phyloP scores from a whole-genome alignment of 2,113 vertebrate genomes.

The Furnarius figulus region DNA sequence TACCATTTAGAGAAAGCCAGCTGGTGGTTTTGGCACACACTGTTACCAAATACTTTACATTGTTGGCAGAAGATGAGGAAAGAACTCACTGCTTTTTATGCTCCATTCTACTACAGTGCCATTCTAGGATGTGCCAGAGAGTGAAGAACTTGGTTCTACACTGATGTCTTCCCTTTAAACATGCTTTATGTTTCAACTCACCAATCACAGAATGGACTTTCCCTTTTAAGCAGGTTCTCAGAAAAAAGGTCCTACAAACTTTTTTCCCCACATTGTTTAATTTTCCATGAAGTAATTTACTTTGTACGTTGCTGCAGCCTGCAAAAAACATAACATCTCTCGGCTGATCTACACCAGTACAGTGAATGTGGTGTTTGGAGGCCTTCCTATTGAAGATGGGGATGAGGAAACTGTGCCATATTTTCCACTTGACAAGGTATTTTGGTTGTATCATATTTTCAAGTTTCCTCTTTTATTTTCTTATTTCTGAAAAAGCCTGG shows the following conservation, averaged over 20 bases:
- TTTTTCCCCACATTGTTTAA: not conserved
- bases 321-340: conserved; percentile 79
- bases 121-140: not conserved
- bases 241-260: not conserved
- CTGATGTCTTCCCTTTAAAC: not conserved
- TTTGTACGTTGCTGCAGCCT: conserved; percentile 54
- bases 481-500: not conserved
- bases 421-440: conserved; percentile 84
- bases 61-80: not conserved
- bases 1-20: not conserved
- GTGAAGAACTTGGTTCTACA: not conserved
- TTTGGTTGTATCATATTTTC: not conserved
- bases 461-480: not conserved
- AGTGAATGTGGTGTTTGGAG: conserved; percentile 88
- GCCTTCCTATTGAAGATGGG: conserved; percentile 85
- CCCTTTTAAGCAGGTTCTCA: not conserved
- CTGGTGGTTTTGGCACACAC: not conserved
- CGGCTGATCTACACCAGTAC: conserved; percentile 91
- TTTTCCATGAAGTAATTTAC: not conserved
- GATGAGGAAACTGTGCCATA: conserved; percentile 86
- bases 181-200: not conserved
- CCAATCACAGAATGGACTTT: not conserved
- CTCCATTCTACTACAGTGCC: not conserved
- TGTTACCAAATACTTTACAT: not conserved
- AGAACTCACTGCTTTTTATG: not conserved